A percentile compares a stretch with the other conserved stretches of the same genome.
Conservation (phyloP, 1,140 invertebrate species). For the Dreissena polymorpha region DNA sequence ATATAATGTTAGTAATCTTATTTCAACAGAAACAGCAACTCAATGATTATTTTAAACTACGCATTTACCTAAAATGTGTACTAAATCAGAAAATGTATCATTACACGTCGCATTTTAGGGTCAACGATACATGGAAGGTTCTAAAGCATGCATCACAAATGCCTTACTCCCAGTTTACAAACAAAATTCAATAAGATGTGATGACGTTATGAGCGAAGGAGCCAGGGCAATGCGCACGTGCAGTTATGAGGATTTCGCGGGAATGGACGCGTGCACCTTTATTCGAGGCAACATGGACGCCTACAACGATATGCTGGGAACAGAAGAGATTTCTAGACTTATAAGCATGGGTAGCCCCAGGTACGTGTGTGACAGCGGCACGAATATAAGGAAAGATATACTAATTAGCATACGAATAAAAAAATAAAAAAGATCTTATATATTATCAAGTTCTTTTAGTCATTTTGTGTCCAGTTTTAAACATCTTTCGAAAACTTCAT, state of each 20-base stretch:
- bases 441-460: too few relatives aligned
- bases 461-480: too few relatives aligned
- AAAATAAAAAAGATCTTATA: too few relatives aligned
- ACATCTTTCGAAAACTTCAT: too few relatives aligned
- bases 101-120: background rate
- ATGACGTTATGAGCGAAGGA: background rate
- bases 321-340: background rate
- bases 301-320: background rate
- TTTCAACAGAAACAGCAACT: background rate
- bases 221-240: background rate
- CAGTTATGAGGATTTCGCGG: background rate
- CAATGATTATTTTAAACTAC: background rate
- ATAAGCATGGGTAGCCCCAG: background rate
- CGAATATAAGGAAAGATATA: too few relatives aligned
- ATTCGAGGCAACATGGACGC: background rate
- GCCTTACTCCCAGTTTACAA: background rate
- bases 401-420: too few relatives aligned
- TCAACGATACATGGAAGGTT: background rate
- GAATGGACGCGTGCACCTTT: background rate
- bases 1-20: background rate
- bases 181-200: background rate
- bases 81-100: too few relatives aligned
- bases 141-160: background rate
- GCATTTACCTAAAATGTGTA: background rate
- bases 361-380: background rate